Evolutionary conservation across 1,140 invertebrate genomes (phyloP).

Genomic region (Ruditapes philippinarum): DNA sequence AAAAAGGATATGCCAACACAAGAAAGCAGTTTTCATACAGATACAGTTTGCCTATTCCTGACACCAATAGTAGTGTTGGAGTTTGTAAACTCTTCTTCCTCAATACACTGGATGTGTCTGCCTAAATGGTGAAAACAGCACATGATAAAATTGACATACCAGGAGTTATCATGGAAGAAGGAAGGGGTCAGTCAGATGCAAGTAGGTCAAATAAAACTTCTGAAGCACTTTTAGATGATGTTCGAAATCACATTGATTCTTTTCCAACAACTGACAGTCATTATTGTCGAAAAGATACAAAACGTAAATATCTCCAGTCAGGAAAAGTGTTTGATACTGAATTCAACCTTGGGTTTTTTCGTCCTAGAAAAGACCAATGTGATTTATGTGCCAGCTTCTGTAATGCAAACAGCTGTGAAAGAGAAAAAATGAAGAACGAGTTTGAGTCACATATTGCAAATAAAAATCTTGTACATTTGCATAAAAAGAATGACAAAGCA

Average conservation of each 20-base stretch:
- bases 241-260: background rate
- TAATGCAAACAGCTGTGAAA: background rate
- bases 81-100: slow-evolving; percentile 28
- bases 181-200: background rate
- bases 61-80: too few relatives aligned
- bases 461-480: background rate
- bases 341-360: slow-evolving; percentile 12
- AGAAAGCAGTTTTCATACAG: too few relatives aligned
- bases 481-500: slow-evolving; percentile 29
- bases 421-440: background rate
- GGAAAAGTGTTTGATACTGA: slow-evolving; percentile 6
- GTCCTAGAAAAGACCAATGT: slow-evolving; percentile 23
- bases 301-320: background rate
- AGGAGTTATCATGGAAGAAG: background rate
- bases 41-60: too few relatives aligned
- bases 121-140: background rate
- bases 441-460: slow-evolving; percentile 19
- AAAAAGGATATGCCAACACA: too few relatives aligned
- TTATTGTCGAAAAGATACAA: slow-evolving; percentile 23
- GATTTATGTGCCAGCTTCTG: background rate
- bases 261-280: background rate
- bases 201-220: slow-evolving; percentile 8
- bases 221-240: background rate
- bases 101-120: background rate
- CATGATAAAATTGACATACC: background rate